phyloP scores from a whole-genome alignment of 1,140 invertebrate genomes.

The Yoshiicerus persimilis region DNA sequence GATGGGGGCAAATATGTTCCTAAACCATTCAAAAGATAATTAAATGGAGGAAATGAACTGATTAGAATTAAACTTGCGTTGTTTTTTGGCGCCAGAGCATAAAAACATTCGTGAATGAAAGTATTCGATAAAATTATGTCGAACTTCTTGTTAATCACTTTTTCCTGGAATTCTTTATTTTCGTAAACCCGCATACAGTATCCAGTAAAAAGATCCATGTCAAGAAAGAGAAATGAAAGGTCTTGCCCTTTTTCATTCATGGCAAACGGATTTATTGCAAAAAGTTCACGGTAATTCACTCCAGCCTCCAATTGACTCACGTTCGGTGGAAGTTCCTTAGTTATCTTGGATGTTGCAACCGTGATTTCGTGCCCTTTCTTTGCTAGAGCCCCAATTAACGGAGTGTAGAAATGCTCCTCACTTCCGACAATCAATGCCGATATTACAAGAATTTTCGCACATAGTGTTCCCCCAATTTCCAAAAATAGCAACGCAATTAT shows the following conservation, averaged over 20 bases:
- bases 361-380: slow-evolving; percentile 64
- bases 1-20: background rate
- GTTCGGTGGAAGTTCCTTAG: background rate
- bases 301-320: slow-evolving; percentile 39
- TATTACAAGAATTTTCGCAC: background rate
- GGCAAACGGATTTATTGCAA: background rate
- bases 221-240: slow-evolving; percentile 42
- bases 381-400: slow-evolving; percentile 57
- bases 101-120: slow-evolving; percentile 51
- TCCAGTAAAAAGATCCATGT: slow-evolving; percentile 50
- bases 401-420: slow-evolving; percentile 60
- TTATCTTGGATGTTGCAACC: slow-evolving; percentile 55
- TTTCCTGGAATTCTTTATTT: slow-evolving; percentile 36
- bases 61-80: slow-evolving; percentile 57
- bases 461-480: background rate
- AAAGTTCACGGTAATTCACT: slow-evolving; percentile 36
- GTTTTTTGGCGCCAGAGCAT: slow-evolving; percentile 53
- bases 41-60: background rate
- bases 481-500: background rate
- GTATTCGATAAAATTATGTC: slow-evolving; percentile 65
- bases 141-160: slow-evolving; percentile 55
- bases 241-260: slow-evolving; percentile 24
- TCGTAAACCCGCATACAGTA: slow-evolving; percentile 23
- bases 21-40: background rate
- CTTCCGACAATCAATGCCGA: slow-evolving; percentile 63